Evolutionary conservation across 2,888 invertebrate species (phyloP).

Genomic region (Fabriciana adippe): DNA sequence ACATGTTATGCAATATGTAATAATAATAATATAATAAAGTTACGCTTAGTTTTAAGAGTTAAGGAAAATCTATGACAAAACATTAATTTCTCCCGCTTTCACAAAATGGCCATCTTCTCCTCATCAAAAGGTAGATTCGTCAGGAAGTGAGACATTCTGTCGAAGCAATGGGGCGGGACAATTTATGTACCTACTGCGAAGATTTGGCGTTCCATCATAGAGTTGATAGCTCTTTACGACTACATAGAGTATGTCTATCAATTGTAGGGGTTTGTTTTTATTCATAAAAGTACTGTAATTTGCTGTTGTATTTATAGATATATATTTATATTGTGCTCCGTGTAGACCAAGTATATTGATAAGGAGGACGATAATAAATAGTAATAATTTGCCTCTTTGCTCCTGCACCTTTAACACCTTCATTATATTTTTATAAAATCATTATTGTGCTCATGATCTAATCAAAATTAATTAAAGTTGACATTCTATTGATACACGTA

Average conservation of each 20-base stretch:
- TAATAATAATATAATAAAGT: no score
- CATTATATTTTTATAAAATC: no score
- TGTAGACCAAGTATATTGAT: no score
- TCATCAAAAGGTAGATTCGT: constrained; percentile 42
- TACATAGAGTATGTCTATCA: constrained; percentile 16
- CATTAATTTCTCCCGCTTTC: constrained; percentile 14
- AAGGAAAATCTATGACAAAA: constrained; percentile 6
- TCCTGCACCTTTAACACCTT: no score
- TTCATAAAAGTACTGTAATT: background rate
- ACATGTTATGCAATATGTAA: no score
- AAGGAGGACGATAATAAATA: no score
- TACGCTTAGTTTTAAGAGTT: background rate
- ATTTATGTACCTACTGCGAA: constrained; percentile 79
- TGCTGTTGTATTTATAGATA: no score
- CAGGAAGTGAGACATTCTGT: constrained; percentile 53
- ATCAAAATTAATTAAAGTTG: no score
- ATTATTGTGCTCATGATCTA: no score
- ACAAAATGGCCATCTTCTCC: constrained; percentile 23
- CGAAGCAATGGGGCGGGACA: constrained; percentile 67
- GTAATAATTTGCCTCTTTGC: no score
- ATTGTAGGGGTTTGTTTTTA: background rate
- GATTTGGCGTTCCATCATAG: constrained; percentile 54
- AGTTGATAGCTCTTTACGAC: constrained; percentile 54
- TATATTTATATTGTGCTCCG: no score
- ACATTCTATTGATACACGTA: background rate